Conservation (phyloP, 2,888 invertebrate genomes). For the Melinaea menophilus region DNA sequence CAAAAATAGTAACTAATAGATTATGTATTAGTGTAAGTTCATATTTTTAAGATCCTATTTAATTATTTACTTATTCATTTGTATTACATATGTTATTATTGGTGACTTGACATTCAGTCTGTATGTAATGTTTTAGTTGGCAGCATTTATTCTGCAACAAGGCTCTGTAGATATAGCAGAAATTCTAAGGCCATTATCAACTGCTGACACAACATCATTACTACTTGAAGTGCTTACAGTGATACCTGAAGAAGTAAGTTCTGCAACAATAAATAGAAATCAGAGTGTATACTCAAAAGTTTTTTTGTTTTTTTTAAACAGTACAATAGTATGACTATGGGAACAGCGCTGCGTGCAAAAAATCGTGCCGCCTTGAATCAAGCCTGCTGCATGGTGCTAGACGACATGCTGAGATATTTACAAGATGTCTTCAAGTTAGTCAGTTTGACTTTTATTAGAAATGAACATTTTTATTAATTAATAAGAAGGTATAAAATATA, state of each 20-base stretch:
- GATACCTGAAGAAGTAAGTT: slow-evolving; percentile 89
- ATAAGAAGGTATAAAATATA: too few species aligned
- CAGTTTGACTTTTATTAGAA: not conserved
- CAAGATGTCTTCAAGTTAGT: slow-evolving; percentile 65
- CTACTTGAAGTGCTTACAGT: slow-evolving; percentile 90
- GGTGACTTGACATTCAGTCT: not conserved
- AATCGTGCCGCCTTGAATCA: slow-evolving; percentile 59
- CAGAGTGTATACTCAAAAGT: not conserved
- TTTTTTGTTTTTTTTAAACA: not conserved
- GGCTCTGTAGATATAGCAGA: slow-evolving; percentile 84
- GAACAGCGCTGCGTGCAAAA: slow-evolving; percentile 54
- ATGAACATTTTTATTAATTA: not conserved
- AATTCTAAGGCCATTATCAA: slow-evolving; percentile 81
- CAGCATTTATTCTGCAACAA: slow-evolving; percentile 88
- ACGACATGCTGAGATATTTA: slow-evolving; percentile 63
- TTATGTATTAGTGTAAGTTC: slow-evolving; percentile 90
- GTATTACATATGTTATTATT: slow-evolving; percentile 16
- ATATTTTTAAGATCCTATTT: not conserved
- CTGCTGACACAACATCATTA: slow-evolving; percentile 63
- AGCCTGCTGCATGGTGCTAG: slow-evolving; percentile 65
- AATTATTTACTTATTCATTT: slow-evolving; percentile 1
- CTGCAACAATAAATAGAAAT: too few species aligned
- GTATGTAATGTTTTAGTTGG: slow-evolving; percentile 80
- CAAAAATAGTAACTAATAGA: slow-evolving; percentile 90
- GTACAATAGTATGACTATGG: slow-evolving; percentile 68